phyloP scores from a whole-genome alignment of 1,140 invertebrate species.

The Nasonia giraulti region DNA sequence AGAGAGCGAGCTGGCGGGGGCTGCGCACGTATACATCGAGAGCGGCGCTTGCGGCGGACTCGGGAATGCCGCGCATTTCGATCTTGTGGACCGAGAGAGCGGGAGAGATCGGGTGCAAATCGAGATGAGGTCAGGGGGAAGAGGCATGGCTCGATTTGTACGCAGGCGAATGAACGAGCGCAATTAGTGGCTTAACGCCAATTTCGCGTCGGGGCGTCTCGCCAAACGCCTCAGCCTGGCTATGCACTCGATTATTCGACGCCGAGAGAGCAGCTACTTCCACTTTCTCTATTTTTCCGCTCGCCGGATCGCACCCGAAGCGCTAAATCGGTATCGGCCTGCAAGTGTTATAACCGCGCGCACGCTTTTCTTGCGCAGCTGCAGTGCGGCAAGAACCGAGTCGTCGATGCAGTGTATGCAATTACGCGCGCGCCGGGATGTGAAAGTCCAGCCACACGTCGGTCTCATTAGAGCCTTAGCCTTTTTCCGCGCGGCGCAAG shows the following conservation, averaged over 20 bases:
- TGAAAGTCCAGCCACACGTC: neutral
- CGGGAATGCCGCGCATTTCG: neutral
- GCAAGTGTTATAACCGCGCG: neutral
- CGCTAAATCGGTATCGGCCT: neutral
- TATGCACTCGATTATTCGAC: neutral
- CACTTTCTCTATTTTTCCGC: neutral
- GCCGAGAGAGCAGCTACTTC: neutral
- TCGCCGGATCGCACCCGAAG: neutral
- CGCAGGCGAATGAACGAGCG: slow-evolving; percentile 33
- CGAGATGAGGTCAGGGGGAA: neutral
- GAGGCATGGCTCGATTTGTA: slow-evolving; percentile 17
- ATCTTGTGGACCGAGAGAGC: neutral
- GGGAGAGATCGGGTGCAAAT: neutral
- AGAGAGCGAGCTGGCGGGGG: neutral
- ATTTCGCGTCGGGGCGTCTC: neutral
- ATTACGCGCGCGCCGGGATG: neutral
- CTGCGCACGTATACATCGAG: neutral
- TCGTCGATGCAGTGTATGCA: neutral
- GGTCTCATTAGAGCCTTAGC: neutral
- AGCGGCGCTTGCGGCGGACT: neutral
- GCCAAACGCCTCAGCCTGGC: neutral
- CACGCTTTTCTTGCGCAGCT: neutral
- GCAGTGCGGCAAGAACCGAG: neutral
- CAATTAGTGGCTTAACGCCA: slow-evolving; percentile 51
- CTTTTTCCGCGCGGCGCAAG: neutral